Percentiles rank a stretch among this genome's conserved stretches.
These are phyloP conservation scores for Spongilla lacustris DNA, from an alignment of 37 sponge, comb jelly and placozoan species.

Conservation along the genomic window DNA sequence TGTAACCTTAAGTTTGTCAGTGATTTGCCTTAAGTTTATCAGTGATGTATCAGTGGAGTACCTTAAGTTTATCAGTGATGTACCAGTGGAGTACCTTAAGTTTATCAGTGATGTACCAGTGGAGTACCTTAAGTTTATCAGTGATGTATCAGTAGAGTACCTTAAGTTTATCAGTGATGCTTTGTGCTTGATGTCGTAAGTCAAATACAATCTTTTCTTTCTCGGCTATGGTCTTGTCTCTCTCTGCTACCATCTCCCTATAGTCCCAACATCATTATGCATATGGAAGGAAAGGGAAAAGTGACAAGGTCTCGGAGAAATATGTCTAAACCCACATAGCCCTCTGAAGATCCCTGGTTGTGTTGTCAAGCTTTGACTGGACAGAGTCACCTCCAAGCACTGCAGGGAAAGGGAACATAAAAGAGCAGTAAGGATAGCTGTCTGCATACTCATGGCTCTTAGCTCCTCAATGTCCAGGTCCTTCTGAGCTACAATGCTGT, in stretches of 20 bases:
- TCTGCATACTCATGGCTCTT: conserved; percentile 18
- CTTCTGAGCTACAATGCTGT: conserved; percentile 29
- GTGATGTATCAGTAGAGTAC: conserved; percentile 26
- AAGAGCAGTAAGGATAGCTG: too few species aligned
- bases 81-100: conserved; percentile 53
- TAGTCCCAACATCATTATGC: background rate
- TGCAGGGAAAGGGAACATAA: background rate
- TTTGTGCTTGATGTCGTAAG: conserved; percentile 11
- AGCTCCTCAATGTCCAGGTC: conserved; percentile 53
- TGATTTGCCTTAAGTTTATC: too few species aligned
- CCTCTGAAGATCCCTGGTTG: conserved; percentile 50
- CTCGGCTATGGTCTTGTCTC: conserved; percentile 25
- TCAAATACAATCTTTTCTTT: conserved; percentile 25
- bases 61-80: too few species aligned
- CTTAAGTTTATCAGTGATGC: conserved; percentile 41
- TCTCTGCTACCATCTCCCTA: conserved; percentile 15
- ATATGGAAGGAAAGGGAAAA: background rate
- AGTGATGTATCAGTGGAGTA: too few species aligned
- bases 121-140: conserved; percentile 48
- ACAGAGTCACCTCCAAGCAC: conserved; percentile 38
- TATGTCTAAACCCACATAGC: conserved; percentile 16
- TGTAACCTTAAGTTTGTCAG: too few species aligned
- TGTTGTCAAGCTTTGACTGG: conserved; percentile 17
- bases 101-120: too few species aligned
- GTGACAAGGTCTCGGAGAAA: too few species aligned